Percentiles rank a stretch among this genome's conserved stretches.
Conservation (phyloP, 92 coral and sea anemone genomes). For the Isaurus tuberculatus region DNA sequence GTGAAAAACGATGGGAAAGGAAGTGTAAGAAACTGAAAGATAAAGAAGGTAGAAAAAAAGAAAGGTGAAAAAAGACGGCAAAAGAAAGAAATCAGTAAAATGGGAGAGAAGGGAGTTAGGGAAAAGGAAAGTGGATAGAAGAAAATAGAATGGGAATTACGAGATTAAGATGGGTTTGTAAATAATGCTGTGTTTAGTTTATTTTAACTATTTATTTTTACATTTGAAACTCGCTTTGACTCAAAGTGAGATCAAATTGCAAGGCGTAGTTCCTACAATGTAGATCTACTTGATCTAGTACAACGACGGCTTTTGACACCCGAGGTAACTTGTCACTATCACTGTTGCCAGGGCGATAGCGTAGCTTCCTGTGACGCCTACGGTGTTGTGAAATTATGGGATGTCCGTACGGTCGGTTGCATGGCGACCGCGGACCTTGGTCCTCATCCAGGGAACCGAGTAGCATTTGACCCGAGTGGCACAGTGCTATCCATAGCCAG, state of each 20-base stretch:
- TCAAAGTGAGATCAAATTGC: too few relatives aligned
- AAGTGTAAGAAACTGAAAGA: too few relatives aligned
- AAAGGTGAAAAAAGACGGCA: too few relatives aligned
- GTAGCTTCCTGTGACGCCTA: slow-evolving; percentile 98
- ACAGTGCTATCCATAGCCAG: slow-evolving; percentile 96
- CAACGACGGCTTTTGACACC: background rate
- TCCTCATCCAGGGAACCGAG: slow-evolving; percentile 98
- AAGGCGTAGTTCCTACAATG: too few relatives aligned
- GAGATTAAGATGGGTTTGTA: background rate
- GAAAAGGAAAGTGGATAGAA: too few relatives aligned
- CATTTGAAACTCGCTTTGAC: background rate
- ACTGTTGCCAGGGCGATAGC: slow-evolving; percentile 83
- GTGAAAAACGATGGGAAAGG: too few relatives aligned
- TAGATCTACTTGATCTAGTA: too few relatives aligned
- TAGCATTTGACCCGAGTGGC: slow-evolving; percentile 97
- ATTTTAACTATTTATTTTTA: background rate
- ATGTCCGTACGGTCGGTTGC: slow-evolving; percentile 94
- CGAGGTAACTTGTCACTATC: background rate
- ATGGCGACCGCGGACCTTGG: slow-evolving; percentile 95
- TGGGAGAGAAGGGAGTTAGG: too few relatives aligned
- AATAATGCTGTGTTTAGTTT: too few relatives aligned
- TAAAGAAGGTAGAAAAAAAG: background rate
- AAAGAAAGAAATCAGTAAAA: too few relatives aligned
- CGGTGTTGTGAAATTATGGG: slow-evolving; percentile 97
- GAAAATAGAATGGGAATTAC: background rate